Base-by-base conservation (phyloP, 2,888 invertebrate genomes). In the Rotaria magnacalcarata region DNA sequence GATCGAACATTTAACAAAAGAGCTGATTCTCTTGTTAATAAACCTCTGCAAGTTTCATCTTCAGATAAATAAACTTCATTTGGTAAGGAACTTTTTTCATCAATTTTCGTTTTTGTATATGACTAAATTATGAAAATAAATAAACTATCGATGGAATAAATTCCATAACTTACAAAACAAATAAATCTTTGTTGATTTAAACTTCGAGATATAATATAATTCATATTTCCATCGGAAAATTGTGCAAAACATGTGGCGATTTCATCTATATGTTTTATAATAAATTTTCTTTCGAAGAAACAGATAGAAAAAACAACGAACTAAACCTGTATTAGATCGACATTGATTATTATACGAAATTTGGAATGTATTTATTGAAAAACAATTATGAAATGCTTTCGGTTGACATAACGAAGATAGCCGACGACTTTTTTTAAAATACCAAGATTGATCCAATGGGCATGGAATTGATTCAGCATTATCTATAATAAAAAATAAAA, bases 21-120 rank as follows among this genome's bases (percentile, higher is more conserved):
- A 8, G 75, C 47, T 24, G 75, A 75, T 75, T 75, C 75, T 75
- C 75, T 41, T 75, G 75, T 24, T 43, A 75, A 75, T 75, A 75
- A 75, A 75, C 41, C 24, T 75, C 75, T 24, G 24, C 75, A 75
- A 43, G 75, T 43, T 24, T 75, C 43, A 43, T 75, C 75, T 21
- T 41, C 24, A 24, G 75, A 47, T 43, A 75, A 19, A 43, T 75
- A 75, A n/a, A 75, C 24, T 75, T 75, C 75, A 75, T 43, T 41
- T 10, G 75, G 75, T 16, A 67, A 6, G 4, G n/a, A n/a, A 75
- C 11, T 41, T 24, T 41, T 41, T 21, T 43, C 75, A 75, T 41
- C 2, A 75, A 24, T 21, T 43, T 75, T 75, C 3, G 19, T 47
- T 75, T 43, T 75, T 75, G 24, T 43, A 75, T 75, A 75, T 24